Percentiles rank a stretch among this genome's conserved stretches.
Conservation (phyloP, 2,888 invertebrate genomes). For the Aelia acuminata region DNA sequence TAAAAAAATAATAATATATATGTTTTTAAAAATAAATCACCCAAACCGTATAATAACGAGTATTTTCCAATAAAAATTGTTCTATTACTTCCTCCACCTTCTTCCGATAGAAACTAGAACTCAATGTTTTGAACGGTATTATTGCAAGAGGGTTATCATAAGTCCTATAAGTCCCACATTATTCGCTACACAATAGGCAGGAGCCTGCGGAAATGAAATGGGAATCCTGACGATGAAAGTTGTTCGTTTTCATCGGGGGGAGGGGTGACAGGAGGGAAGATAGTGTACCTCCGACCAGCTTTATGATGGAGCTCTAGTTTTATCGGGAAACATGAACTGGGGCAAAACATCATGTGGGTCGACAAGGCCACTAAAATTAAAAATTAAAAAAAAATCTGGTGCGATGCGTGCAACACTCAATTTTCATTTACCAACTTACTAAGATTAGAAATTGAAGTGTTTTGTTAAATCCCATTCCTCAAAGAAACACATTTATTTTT, state of each 20-base stretch:
- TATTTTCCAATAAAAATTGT: too few relatives aligned
- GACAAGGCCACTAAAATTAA: too few relatives aligned
- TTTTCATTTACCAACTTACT: too few relatives aligned
- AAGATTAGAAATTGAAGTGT: too few relatives aligned
- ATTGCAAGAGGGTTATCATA: not conserved
- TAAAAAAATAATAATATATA: too few relatives aligned
- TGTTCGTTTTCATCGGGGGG: not conserved
- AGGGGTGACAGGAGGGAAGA: slow-evolving; percentile 1
- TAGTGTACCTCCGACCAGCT: not conserved
- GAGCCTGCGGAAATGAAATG: not conserved
- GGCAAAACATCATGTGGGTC: not conserved
- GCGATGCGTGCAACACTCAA: too few relatives aligned
- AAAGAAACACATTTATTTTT: too few relatives aligned
- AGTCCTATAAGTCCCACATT: not conserved
- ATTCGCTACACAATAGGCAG: not conserved
- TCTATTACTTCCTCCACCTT: too few relatives aligned
- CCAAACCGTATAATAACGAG: too few relatives aligned
- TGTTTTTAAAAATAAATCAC: too few relatives aligned
- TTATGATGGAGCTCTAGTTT: not conserved
- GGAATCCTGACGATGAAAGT: not conserved
- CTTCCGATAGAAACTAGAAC: not conserved
- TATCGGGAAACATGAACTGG: not conserved
- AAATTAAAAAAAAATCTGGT: too few relatives aligned
- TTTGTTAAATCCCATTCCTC: too few relatives aligned
- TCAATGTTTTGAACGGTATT: not conserved